Base-by-base conservation (phyloP, 2,888 invertebrate genomes). In the Lithophane socia region DNA sequence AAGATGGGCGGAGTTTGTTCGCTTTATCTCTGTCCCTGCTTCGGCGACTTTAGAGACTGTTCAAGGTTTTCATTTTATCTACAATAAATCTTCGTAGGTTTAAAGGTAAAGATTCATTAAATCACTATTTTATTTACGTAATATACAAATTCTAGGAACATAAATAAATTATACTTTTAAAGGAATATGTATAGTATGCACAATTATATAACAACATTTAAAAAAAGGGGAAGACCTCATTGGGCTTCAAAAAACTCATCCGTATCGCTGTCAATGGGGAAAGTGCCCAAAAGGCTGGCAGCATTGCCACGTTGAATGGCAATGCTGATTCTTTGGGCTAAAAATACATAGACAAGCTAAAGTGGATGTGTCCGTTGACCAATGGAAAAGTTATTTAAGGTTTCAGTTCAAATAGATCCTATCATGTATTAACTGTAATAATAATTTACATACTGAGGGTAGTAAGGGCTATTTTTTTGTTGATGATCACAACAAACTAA, bases 1-100 rank as follows among this genome's bases (percentile, higher is more conserved):
- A 85, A 70, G 77, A 85, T 90, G 90, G 92, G 92, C 92, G 92
- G 90, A 74, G 92, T 89, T 85, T 84, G 76, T 77, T 74, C 71
- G 73, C 79, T 88, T 90, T 90, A 90, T 91, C 90, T 90, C 68
- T 85, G 78, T 84, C 87, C 89, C 75, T 87, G 69, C 83, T 86
- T 86, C 80, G 77, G 73, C 47, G 70, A 80, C 75, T 79, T 82
- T 64, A 58, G 21, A 84, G 68, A 77, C 58, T 61, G 74, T 52
- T 85, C 81, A 87, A 87, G 84, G 79, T 80, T 82, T 84, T 75
- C 64, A 83, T 61, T 79, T 69, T 42, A 66, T 73, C 61, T 67
- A 76, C 44, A 77, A 16, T 16, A 37, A 56, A 56, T 75, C 60
- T 42, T 76, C 24, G 56, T 52, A 63, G 65, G 67, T 65, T 82